Base-by-base conservation (phyloP, 1,140 invertebrate genomes). In the Dendroctonus ponderosae region DNA sequence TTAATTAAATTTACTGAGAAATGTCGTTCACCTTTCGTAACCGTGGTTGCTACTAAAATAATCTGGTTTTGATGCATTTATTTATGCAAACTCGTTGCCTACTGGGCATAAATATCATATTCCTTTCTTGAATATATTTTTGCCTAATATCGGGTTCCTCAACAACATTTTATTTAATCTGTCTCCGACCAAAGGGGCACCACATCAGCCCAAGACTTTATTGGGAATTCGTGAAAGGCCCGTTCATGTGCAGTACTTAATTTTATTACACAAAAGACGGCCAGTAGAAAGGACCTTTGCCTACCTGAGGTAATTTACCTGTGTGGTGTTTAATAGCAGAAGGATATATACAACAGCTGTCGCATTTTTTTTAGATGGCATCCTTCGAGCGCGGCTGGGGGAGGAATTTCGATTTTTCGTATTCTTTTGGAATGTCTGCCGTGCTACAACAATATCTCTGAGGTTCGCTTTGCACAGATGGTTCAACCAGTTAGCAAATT, bases 231-330 rank as follows among this genome's bases (percentile, higher is more conserved):
- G 26, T 26, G 11, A 42, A 57, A 59, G 59, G 3, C 12, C 59
- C 59, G 59, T 62, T 62, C 39, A 62, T 62, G 59, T 39, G 48
- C 9, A 37, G 50, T 63, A 50, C 37, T 63, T 52, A 40, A 63
- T 53, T 63, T 63, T 52, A 63, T 63, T 63, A 53, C 40, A 65
- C 54, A 65, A 65, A 65, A 65, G 63, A 56, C n/a, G 52, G 7
- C 44, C 63, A 41, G 42, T 50, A 42, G 50, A 65, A 58, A 46
- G 54, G 12, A 9, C 37, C 39, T 57, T 57, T 54, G 12, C n/a
- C 53, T 65, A 65, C 63, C 63, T 65, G 63, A 57, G 39, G 39
- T 49, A 65, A 65, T 65, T 65, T 65, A 65, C 63, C 63, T 65
- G 48, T 56, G 63, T 12, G 9, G 42, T 15, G n/a, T 48, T 14